phyloP scores from a whole-genome alignment of 2,888 invertebrate species.

The Cheilosia vulpina region DNA sequence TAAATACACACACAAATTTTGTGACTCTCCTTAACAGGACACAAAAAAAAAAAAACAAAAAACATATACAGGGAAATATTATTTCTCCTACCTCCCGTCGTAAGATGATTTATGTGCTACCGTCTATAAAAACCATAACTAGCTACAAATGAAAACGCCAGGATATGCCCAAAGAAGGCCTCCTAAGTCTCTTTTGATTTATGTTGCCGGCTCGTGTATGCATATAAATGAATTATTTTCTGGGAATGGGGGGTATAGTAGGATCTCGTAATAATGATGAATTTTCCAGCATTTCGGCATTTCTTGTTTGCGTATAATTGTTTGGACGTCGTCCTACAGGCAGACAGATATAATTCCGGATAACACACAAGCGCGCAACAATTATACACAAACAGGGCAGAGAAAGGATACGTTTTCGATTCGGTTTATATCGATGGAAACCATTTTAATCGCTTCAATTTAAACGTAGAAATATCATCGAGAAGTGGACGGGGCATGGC shows the following conservation, averaged over 20 bases:
- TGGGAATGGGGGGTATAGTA: too few relatives aligned
- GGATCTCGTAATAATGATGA: constrained; percentile 65
- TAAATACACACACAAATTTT: constrained; percentile 56
- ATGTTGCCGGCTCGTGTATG: constrained; percentile 60
- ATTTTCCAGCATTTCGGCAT: constrained; percentile 47
- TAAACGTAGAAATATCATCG: background rate
- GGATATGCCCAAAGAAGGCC: constrained; percentile 45
- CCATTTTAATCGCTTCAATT: background rate
- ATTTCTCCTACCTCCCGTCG: background rate
- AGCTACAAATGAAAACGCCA: constrained; percentile 53
- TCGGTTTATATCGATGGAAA: background rate
- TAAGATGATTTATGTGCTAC: constrained; percentile 64
- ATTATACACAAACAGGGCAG: constrained; percentile 10
- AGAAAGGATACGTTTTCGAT: background rate
- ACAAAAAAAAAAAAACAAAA: background rate
- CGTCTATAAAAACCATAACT: constrained; percentile 60
- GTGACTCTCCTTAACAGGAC: constrained; percentile 1
- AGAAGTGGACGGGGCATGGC: background rate
- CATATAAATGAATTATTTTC: constrained; percentile 67
- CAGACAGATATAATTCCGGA: background rate
- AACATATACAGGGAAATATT: background rate
- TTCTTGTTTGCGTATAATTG: constrained; percentile 64
- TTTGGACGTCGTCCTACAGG: constrained; percentile 17
- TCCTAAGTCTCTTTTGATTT: constrained; percentile 61
- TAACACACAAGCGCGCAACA: constrained; percentile 17